Evolutionary conservation across 1,140 invertebrate species (phyloP).

Genomic region (Drosophila funebris): DNA sequence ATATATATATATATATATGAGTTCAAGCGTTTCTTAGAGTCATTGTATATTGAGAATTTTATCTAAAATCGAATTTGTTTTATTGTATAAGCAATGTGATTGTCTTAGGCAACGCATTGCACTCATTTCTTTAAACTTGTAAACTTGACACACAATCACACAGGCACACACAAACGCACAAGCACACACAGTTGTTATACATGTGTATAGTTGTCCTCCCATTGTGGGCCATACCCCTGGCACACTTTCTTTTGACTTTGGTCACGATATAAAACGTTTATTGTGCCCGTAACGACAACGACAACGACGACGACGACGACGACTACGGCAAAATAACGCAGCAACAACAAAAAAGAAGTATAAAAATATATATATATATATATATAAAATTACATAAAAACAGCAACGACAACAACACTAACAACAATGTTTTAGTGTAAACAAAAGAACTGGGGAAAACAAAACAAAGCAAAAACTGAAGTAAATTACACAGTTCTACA

Average conservation of each 20-base stretch:
- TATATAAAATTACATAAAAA: conserved; percentile 43
- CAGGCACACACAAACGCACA: conserved; percentile 40
- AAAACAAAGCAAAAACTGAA: conserved; percentile 70
- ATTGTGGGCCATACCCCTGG: conserved; percentile 76
- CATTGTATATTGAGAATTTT: background rate
- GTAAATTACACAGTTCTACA: conserved; percentile 59
- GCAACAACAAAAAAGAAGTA: conserved; percentile 32
- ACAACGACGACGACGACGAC: conserved; percentile 4
- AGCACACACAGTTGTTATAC: conserved; percentile 7
- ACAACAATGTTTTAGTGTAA: conserved; percentile 60
- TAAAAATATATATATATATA: conserved; percentile 13
- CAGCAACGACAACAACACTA: conserved; percentile 35
- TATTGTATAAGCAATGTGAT: conserved; percentile 4
- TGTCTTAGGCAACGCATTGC: conserved; percentile 21
- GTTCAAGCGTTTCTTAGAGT: background rate
- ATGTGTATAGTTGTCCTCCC: conserved; percentile 21
- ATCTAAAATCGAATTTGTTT: conserved; percentile 24
- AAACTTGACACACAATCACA: conserved; percentile 33
- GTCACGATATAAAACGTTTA: conserved; percentile 81
- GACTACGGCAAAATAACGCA: conserved; percentile 36
- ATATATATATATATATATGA: too few relatives aligned
- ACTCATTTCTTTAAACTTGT: conserved; percentile 40
- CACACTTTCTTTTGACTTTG: conserved; percentile 81
- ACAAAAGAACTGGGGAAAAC: conserved; percentile 66
- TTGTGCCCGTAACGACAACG: conserved; percentile 63